These are phyloP conservation scores for Myiagra hebetior DNA, from an alignment of 2,113 vertebrate genomes.

Conservation along the genomic window DNA sequence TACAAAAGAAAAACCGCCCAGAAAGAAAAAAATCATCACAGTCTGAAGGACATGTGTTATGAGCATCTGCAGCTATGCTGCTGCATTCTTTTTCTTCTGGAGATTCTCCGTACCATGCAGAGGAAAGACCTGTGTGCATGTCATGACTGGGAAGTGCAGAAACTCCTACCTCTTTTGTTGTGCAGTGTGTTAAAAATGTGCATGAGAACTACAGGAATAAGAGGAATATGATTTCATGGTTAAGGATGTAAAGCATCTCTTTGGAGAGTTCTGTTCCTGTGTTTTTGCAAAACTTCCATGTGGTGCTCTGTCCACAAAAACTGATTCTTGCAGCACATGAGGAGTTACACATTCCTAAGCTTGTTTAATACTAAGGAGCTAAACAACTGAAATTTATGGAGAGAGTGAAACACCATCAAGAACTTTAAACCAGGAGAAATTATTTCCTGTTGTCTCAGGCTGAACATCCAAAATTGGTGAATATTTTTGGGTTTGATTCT, in stretches of 20 bases:
- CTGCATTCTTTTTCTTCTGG: neutral
- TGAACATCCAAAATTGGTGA: neutral
- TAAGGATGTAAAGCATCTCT: neutral
- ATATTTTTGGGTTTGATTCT: neutral
- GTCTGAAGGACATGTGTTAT: neutral
- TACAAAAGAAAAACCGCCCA: neutral
- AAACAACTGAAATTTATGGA: neutral
- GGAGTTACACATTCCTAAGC: accelerated
- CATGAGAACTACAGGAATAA: neutral
- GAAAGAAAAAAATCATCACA: neutral
- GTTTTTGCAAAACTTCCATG: neutral
- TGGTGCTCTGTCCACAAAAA: neutral
- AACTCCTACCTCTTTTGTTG: neutral
- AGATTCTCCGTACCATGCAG: neutral
- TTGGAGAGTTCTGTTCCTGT: neutral
- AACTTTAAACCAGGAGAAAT: neutral
- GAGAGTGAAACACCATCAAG: neutral
- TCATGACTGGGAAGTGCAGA: neutral
- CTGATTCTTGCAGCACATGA: neutral
- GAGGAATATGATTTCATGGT: neutral
- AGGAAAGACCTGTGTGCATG: neutral
- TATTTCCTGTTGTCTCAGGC: neutral
- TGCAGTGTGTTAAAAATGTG: neutral
- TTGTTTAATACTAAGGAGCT: neutral
- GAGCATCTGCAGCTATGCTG: neutral